Conservation (phyloP, 2,797 vertebrate genomes). For the Thripadectes ignobilis region DNA sequence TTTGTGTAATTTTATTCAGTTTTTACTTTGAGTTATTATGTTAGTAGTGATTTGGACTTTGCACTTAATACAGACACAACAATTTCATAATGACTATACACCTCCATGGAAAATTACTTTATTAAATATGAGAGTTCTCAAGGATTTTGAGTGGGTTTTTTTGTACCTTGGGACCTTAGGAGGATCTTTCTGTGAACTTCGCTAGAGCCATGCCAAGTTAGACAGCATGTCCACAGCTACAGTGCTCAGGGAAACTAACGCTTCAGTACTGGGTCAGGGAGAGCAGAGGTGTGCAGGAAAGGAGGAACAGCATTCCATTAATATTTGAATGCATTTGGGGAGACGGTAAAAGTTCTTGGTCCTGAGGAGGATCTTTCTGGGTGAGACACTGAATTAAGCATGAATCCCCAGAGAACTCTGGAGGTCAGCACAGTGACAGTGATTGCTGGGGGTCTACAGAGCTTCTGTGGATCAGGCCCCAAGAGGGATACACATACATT, state of each 20-base stretch:
- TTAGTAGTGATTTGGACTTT: background rate
- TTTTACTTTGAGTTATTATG: background rate
- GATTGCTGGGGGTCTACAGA: accelerated
- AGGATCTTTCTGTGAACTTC: background rate
- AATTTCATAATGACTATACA: background rate
- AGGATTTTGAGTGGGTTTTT: background rate
- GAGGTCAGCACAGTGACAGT: background rate
- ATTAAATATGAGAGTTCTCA: background rate
- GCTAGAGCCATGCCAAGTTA: background rate
- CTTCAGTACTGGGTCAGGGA: background rate
- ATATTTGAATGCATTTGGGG: background rate
- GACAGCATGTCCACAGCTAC: accelerated
- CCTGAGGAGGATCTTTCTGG: background rate
- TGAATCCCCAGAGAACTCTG: background rate
- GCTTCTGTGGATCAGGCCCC: background rate
- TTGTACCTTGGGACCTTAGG: background rate
- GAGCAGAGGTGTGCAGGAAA: accelerated
- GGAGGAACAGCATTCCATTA: background rate
- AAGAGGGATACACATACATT: accelerated
- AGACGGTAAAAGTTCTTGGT: background rate
- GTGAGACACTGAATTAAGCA: background rate
- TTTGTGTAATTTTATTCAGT: background rate
- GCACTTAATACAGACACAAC: background rate
- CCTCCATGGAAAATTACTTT: background rate
- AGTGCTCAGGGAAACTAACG: background rate